These are phyloP conservation scores for Adoxophyes honmai DNA, from an alignment of 1,140 invertebrate species.

Conservation along the genomic window DNA sequence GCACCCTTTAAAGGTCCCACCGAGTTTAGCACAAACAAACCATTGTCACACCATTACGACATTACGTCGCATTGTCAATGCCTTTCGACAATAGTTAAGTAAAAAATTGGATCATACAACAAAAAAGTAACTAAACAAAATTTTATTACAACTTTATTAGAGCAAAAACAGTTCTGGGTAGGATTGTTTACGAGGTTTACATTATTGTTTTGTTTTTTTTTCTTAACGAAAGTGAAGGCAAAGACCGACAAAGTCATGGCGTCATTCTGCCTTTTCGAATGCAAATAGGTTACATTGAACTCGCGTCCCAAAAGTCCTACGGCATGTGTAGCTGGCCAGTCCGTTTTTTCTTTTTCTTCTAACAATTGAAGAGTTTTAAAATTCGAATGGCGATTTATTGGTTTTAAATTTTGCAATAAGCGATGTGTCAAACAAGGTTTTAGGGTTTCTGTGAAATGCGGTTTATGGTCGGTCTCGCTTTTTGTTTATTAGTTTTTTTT, in stretches of 20 bases:
- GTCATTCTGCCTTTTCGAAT: conserved; percentile 58
- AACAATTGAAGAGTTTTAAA: conserved; percentile 7
- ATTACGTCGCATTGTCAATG: conserved; percentile 33
- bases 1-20: conserved; percentile 23
- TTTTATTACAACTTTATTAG: conserved; percentile 58
- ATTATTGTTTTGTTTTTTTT: conserved; percentile 31
- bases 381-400: conserved; percentile 13
- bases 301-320: conserved; percentile 32
- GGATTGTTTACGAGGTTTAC: conserved; percentile 46
- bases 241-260: conserved; percentile 43
- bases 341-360: conserved; percentile 10
- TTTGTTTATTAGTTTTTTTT: conserved; percentile 1
- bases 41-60: conserved; percentile 46
- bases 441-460: conserved; percentile 11
- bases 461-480: conserved; percentile 4
- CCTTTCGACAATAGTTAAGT: conserved; percentile 25
- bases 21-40: conserved; percentile 35
- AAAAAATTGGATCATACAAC: conserved; percentile 47
- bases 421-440: conserved; percentile 14
- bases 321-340: conserved; percentile 27
- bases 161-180: conserved; percentile 56
- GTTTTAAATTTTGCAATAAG: conserved; percentile 13
- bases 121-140: conserved; percentile 38
- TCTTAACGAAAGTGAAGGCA: conserved; percentile 44
- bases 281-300: conserved; percentile 60